phyloP scores from a whole-genome alignment of 2,888 invertebrate genomes.

The Cheilosia scutellata region DNA sequence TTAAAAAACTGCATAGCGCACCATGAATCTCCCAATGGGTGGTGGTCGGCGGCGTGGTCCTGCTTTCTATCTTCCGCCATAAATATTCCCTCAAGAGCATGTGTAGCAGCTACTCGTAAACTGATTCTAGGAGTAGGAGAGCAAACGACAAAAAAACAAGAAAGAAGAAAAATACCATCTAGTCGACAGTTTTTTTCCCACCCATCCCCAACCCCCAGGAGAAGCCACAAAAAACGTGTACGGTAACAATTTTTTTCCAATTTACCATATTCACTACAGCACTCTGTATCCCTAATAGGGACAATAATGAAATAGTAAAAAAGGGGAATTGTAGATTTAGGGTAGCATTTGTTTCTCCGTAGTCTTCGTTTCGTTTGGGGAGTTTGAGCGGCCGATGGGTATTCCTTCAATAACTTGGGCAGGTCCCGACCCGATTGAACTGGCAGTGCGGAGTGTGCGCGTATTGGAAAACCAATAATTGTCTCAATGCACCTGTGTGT shows the following conservation, averaged over 20 bases:
- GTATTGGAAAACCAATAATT: conserved; percentile 70
- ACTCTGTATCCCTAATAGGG: conserved; percentile 65
- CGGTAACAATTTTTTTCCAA: conserved; percentile 70
- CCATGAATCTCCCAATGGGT: conserved; percentile 76
- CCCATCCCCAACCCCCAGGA: conserved; percentile 3
- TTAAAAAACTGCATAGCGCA: conserved; percentile 84
- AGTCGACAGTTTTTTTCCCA: conserved; percentile 70
- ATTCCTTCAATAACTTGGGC: conserved; percentile 49
- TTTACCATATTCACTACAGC: conserved; percentile 63
- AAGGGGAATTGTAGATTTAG: conserved; percentile 49
- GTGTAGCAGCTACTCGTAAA: conserved; percentile 57
- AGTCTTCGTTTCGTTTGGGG: conserved; percentile 19
- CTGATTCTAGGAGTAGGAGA: conserved; percentile 44
- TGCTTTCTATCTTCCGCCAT: conserved; percentile 64
- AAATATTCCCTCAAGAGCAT: conserved; percentile 69
- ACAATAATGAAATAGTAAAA: conserved; percentile 73
- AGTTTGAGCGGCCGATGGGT: background rate
- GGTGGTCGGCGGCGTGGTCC: conserved; percentile 49
- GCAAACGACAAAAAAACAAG: conserved; percentile 7
- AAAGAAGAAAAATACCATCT: conserved; percentile 21
- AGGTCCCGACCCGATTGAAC: conserved; percentile 59
- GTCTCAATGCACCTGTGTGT: conserved; percentile 66
- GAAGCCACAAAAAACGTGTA: conserved; percentile 50
- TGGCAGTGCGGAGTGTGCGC: conserved; percentile 63
- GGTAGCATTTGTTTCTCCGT: conserved; percentile 31